A percentile compares a stretch with the other conserved stretches of the same genome.
phyloP scores from a whole-genome alignment of 2,797 vertebrate species.

The Aulostomus chinensis region DNA sequence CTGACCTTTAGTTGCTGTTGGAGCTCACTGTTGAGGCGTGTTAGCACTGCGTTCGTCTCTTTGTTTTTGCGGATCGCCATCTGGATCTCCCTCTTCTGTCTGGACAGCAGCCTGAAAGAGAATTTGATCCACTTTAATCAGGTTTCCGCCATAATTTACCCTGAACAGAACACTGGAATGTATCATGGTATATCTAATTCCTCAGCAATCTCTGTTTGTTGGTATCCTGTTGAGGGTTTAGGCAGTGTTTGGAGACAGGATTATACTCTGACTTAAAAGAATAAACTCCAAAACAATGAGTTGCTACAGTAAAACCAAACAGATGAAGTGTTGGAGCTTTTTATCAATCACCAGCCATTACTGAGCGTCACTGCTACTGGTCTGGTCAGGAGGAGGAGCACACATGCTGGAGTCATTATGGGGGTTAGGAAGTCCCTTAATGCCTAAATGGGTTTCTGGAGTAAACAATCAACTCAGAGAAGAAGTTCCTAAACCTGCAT shows the following conservation, averaged over 20 bases:
- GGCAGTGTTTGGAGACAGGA: neutral
- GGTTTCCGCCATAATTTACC: neutral
- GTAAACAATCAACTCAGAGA: constrained; percentile 6
- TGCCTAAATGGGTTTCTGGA: constrained; percentile 18
- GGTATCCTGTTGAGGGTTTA: neutral
- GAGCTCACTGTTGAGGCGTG: constrained; percentile 94
- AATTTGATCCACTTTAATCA: neutral
- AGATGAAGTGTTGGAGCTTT: too few relatives aligned
- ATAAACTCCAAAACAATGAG: constrained; percentile 1
- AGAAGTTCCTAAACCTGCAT: neutral
- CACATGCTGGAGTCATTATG: constrained; percentile 57
- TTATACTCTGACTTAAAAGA: neutral
- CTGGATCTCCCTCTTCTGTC: constrained; percentile 93
- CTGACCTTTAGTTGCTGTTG: constrained; percentile 97
- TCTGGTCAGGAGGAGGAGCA: constrained; percentile 24
- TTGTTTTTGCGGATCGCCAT: constrained; percentile 94
- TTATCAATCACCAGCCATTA: too few relatives aligned
- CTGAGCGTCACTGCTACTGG: too few relatives aligned
- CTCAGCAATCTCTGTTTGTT: neutral
- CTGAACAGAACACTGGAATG: neutral
- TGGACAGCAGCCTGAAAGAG: constrained; percentile 83
- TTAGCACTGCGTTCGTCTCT: constrained; percentile 92
- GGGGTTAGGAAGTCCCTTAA: constrained; percentile 9
- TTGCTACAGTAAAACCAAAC: too few relatives aligned
- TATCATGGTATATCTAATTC: neutral